phyloP scores from a whole-genome alignment of 2,113 vertebrate species.

The Tragelaphus scriptus region DNA sequence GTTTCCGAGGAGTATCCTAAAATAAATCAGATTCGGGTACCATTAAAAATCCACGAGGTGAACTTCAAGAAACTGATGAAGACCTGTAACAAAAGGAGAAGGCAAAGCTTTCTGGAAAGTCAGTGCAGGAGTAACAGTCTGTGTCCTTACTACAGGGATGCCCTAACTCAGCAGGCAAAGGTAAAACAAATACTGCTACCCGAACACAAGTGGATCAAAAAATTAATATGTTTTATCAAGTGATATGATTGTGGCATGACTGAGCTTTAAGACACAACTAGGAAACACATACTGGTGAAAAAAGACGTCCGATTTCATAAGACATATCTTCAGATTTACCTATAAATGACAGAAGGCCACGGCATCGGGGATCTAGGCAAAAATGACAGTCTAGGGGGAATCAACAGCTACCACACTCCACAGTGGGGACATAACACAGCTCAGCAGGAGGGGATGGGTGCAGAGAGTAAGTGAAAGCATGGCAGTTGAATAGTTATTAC shows the following conservation, averaged over 20 bases:
- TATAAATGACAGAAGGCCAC: not conserved
- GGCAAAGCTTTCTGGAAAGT: not conserved
- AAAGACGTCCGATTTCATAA: not conserved
- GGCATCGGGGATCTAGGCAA: not conserved
- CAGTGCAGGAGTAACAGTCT: not conserved
- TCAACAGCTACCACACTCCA: not conserved
- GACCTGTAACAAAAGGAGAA: not conserved
- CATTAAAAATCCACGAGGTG: not conserved
- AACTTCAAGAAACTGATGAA: not conserved
- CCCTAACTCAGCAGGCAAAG: not conserved
- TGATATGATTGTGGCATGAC: not conserved
- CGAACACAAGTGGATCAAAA: not conserved
- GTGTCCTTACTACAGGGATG: not conserved
- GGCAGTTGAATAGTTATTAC: not conserved
- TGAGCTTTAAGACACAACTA: not conserved
- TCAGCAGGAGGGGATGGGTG: not conserved
- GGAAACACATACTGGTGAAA: not conserved
- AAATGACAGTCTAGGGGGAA: not conserved
- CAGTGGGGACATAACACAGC: not conserved
- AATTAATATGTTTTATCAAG: not conserved
- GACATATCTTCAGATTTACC: not conserved
- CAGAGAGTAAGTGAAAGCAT: not conserved
- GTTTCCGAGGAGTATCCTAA: not conserved
- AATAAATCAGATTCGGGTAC: not conserved
- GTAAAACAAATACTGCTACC: not conserved